Percentiles rank a stretch among this genome's conserved stretches.
These are phyloP conservation scores for Chymomyza costata DNA, from an alignment of 1,140 invertebrate genomes.

Conservation along the genomic window DNA sequence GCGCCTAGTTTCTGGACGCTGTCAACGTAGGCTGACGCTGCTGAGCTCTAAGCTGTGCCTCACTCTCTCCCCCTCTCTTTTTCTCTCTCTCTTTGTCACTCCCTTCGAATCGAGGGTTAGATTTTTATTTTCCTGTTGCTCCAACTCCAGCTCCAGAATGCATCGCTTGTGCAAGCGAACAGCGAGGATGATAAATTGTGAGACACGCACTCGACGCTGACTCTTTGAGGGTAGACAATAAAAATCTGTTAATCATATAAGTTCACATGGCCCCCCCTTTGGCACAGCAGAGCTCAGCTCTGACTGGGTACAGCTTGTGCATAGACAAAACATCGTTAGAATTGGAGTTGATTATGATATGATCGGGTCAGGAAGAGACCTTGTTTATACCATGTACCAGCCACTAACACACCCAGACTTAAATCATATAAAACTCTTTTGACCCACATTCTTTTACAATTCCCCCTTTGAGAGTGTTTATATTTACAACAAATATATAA, in stretches of 20 bases:
- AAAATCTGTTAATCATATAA: conserved; percentile 62
- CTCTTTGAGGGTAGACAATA: conserved; percentile 9
- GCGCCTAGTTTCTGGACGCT: conserved; percentile 46
- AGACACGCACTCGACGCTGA: conserved; percentile 10
- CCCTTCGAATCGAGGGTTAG: conserved; percentile 44
- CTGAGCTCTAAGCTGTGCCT: background rate
- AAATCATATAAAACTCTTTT: too few species aligned
- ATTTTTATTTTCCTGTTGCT: conserved; percentile 46
- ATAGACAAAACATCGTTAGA: too few species aligned
- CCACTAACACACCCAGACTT: too few species aligned
- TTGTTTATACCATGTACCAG: too few species aligned
- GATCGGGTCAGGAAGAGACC: too few species aligned
- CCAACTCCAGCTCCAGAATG: too few species aligned
- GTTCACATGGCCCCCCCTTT: conserved; percentile 14
- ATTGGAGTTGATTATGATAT: too few species aligned
- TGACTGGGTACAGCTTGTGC: too few species aligned
- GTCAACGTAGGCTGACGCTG: background rate
- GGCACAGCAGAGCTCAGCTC: too few species aligned
- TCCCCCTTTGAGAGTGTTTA: too few species aligned
- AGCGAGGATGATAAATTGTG: conserved; percentile 63
- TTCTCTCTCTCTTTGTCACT: background rate
- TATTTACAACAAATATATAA: too few species aligned
- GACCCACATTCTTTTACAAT: too few species aligned
- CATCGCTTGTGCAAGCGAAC: background rate
- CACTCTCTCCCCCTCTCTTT: background rate